Percentiles rank a stretch among this genome's conserved stretches.
phyloP scores from a whole-genome alignment of 2,113 vertebrate species.

The Tachycineta bicolor region DNA sequence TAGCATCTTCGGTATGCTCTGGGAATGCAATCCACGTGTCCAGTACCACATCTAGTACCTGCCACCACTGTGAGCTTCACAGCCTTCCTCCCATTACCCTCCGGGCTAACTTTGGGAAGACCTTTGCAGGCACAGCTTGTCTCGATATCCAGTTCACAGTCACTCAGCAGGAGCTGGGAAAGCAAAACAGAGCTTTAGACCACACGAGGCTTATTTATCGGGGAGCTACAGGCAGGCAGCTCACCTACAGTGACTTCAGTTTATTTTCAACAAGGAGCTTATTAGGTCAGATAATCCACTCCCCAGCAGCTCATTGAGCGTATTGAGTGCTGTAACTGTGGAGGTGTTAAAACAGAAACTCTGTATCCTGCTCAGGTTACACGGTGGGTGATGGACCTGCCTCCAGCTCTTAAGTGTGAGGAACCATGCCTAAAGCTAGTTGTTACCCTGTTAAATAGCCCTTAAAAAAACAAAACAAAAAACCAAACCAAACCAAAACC shows the following conservation, averaged over 20 bases:
- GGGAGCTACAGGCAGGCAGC: not conserved
- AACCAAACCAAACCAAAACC: too few species aligned
- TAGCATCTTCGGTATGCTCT: not conserved
- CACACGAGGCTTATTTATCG: not conserved
- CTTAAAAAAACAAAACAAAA: not conserved
- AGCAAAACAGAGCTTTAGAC: not conserved
- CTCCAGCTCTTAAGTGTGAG: not conserved
- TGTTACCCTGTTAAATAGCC: not conserved
- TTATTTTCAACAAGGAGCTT: not conserved
- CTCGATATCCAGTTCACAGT: not conserved
- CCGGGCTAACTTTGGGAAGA: not conserved
- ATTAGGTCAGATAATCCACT: not conserved
- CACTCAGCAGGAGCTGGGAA: not conserved
- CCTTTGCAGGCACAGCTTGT: not conserved
- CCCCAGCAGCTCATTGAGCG: not conserved
- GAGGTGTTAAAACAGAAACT: not conserved
- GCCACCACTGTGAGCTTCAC: not conserved
- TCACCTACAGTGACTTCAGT: not conserved
- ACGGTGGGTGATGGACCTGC: not conserved
- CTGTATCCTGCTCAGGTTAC: not conserved
- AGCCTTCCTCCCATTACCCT: not conserved
- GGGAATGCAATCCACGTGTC: not conserved
- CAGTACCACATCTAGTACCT: not conserved
- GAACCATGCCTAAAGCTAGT: not conserved
- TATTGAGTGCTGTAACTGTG: not conserved